Base-by-base conservation (phyloP, 1,140 invertebrate genomes). In the Leptestheria dahalacensis region DNA sequence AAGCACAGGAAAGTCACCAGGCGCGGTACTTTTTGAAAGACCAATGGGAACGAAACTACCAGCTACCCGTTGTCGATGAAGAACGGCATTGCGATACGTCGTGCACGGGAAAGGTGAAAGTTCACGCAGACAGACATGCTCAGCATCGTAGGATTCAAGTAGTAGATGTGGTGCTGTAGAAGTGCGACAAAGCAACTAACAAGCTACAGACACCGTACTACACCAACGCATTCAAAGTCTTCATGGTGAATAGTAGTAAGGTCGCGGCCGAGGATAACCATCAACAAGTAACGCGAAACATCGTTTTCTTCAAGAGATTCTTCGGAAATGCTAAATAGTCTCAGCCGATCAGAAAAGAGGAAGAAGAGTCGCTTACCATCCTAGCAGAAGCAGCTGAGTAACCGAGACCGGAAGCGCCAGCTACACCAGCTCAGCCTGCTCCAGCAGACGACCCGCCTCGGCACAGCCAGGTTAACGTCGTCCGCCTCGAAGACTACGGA, bases 201-300 rank as follows among this genome's bases (percentile, higher is more conserved):
- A 49, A 57, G 55, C 25, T 57, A 23, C 25, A 49, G 18, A 15
- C 55, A 11, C 55, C n/a, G 11, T 57, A 18, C 33, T 6, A 57
- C 26, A 15, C 21, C 11, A 23, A 57, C 2, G 26, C 55, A 1
- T 57, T 18, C 3, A 46, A 41, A 18, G 29, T 57, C 24, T 11
- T 57, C 11, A 11, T 20, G 21, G 10, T 11, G 25, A 57, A 57
- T 6, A 33, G 55, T 6, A 46, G 12, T 1, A 57, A 2, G 55
- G 24, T 57, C 26, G 46, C 55, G 20, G 55, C 55, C 6, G n/a
- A 57, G 41, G 46, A 41, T 11, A 23, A 12, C 15, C 18, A 29
- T 20, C 3, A 3, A 15, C 1, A 15, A 3, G 29, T 57, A 12
- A 57, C 55, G 12, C 4, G 55, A n/a, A 57, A 57, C 3, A 41